Conservation (phyloP, 1,140 invertebrate species). For the Formica exsecta region DNA sequence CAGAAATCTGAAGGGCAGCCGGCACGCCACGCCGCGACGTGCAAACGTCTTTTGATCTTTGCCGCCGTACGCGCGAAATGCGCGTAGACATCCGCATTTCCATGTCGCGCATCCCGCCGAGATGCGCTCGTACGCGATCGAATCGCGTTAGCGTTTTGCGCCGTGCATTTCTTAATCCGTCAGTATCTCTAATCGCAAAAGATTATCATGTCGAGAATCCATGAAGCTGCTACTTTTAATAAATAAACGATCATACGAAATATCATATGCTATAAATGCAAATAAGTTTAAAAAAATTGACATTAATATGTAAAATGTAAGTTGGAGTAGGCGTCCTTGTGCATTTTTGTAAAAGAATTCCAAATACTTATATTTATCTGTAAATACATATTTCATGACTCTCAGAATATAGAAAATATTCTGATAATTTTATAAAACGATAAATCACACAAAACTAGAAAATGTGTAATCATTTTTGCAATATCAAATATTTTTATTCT, state of each 20-base stretch:
- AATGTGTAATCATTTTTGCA: too few relatives aligned
- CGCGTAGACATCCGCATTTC: constrained; percentile 25
- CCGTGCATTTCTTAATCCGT: constrained; percentile 22
- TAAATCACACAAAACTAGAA: too few relatives aligned
- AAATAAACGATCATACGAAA: background rate
- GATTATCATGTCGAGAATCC: background rate
- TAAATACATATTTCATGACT: too few relatives aligned
- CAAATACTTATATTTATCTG: too few relatives aligned
- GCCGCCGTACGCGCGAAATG: constrained; percentile 54
- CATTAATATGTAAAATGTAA: background rate
- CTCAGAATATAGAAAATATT: too few relatives aligned
- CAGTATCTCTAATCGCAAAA: background rate
- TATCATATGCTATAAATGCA: background rate
- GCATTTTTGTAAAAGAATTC: too few relatives aligned
- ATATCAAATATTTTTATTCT: too few relatives aligned
- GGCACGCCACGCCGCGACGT: constrained; percentile 29
- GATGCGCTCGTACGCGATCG: constrained; percentile 25
- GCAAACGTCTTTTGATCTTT: constrained; percentile 63
- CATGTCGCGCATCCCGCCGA: constrained; percentile 20
- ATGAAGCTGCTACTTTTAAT: background rate
- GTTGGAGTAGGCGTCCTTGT: too few relatives aligned
- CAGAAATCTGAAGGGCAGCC: constrained; percentile 56
- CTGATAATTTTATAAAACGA: too few relatives aligned
- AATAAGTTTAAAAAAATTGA: background rate
- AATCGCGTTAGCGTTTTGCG: constrained; percentile 9